phyloP scores from a whole-genome alignment of 2,888 invertebrate genomes.

The Nephrocerus scutellatus region DNA sequence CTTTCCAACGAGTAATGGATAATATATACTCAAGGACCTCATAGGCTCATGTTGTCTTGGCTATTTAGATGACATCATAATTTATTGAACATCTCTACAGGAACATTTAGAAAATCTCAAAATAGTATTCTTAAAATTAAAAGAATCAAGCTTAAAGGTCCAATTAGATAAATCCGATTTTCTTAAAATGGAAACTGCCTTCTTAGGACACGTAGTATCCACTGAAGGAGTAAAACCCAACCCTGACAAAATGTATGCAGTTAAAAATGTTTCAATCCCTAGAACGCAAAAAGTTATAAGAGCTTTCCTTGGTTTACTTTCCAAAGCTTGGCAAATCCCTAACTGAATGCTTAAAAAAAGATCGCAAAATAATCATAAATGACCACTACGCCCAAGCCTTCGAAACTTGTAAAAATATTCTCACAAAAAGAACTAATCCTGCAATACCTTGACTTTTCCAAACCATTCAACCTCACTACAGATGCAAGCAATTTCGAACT shows the following conservation, averaged over 20 bases:
- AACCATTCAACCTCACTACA: conserved; percentile 4
- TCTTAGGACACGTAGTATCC: conserved; percentile 4
- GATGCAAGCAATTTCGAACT: no score
- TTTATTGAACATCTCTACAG: conserved; percentile 5
- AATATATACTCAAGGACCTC: not conserved
- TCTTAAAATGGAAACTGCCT: conserved; percentile 3
- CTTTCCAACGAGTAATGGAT: no score
- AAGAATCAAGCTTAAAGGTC: no score
- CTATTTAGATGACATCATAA: not conserved
- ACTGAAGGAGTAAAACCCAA: no score
- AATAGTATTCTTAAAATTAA: conserved; percentile 3
- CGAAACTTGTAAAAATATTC: conserved; percentile 7
- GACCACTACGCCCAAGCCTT: conserved; percentile 1
- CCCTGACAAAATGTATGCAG: conserved; percentile 1
- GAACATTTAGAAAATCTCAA: conserved; percentile 1
- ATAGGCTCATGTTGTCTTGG: not conserved
- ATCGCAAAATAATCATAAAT: no score
- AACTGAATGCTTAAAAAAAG: no score
- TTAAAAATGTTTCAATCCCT: conserved; percentile 8
- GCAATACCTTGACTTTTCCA: no score
- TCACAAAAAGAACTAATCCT: conserved; percentile 6
- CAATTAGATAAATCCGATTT: conserved; percentile 10
- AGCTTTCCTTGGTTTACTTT: conserved; percentile 9
- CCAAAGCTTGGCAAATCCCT: no score
- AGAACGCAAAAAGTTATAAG: conserved; percentile 8